Conservation (phyloP, 2,888 invertebrate genomes). For the Steinernema hermaphroditum region DNA sequence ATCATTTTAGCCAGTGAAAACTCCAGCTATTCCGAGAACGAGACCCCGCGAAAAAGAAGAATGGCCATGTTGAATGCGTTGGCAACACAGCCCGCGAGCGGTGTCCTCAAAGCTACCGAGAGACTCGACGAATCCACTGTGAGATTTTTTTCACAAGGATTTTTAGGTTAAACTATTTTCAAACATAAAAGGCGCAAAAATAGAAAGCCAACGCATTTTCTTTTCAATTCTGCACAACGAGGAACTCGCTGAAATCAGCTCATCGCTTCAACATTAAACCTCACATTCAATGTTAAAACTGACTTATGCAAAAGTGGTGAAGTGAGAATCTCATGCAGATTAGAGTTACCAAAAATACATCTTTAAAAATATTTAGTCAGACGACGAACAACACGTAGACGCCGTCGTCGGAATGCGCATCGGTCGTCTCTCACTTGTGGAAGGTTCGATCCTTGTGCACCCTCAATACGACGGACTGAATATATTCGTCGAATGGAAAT, state of each 20-base stretch:
- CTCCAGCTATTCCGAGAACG: slow-evolving; percentile 44
- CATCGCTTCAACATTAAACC: too few species aligned
- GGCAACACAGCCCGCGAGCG: background rate
- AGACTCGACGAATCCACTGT: background rate
- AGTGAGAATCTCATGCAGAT: too few species aligned
- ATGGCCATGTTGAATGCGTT: background rate
- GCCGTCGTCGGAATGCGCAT: slow-evolving; percentile 41
- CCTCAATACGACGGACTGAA: slow-evolving; percentile 42
- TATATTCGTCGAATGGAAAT: slow-evolving; percentile 50
- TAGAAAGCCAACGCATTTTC: too few species aligned
- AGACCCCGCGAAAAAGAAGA: slow-evolving; percentile 24
- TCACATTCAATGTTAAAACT: too few species aligned
- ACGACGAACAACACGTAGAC: background rate
- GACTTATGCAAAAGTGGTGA: too few species aligned
- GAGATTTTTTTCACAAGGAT: too few species aligned
- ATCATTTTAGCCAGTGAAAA: slow-evolving; percentile 62
- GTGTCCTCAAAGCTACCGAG: background rate
- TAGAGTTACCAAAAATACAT: too few species aligned
- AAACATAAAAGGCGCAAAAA: too few species aligned
- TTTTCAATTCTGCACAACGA: too few species aligned
- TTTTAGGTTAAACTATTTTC: too few species aligned
- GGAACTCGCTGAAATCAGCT: too few species aligned
- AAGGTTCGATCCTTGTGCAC: slow-evolving; percentile 45
- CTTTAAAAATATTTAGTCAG: background rate
- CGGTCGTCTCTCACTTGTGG: slow-evolving; percentile 43